A percentile compares a stretch with the other conserved stretches of the same genome.
These are phyloP conservation scores for Pao palembangensis DNA, from an alignment of 2,113 vertebrate genomes.

Conservation along the genomic window DNA sequence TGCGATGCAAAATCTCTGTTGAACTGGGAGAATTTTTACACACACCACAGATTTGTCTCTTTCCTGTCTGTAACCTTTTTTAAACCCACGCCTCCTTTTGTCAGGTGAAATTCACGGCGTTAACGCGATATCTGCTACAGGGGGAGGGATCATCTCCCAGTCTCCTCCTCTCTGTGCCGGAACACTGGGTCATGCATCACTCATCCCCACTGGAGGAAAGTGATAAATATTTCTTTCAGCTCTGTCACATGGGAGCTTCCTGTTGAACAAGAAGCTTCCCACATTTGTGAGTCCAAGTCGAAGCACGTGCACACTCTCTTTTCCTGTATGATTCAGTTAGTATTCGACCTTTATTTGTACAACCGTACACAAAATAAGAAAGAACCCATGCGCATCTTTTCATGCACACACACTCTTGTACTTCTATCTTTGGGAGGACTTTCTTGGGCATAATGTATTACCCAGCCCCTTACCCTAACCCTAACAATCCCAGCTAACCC, in stretches of 20 bases:
- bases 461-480: too few species aligned
- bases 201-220: conserved; percentile 55
- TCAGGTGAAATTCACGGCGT: conserved; percentile 47
- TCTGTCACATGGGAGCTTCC: conserved; percentile 64
- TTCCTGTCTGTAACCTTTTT: conserved; percentile 39
- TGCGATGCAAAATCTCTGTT: too few species aligned
- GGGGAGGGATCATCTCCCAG: conserved; percentile 19
- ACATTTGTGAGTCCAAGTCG: conserved; percentile 7
- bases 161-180: conserved; percentile 33
- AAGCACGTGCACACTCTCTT: conserved; percentile 4
- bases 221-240: conserved; percentile 73
- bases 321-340: not conserved
- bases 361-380: too few species aligned
- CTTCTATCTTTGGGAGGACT: too few species aligned
- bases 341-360: not conserved
- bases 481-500: too few species aligned
- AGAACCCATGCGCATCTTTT: too few species aligned
- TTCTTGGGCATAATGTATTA: too few species aligned
- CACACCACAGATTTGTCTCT: conserved; percentile 56
- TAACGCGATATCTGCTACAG: not conserved
- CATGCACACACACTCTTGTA: too few species aligned
- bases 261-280: conserved; percentile 52
- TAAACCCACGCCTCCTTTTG: conserved; percentile 19
- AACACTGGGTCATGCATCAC: conserved; percentile 62
- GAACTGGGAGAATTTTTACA: conserved; percentile 8